Evolutionary conservation across 2,113 vertebrate species (phyloP), one percentile per base, ranked within the genome.

Genomic region (Chrysochloris asiatica): DNA sequence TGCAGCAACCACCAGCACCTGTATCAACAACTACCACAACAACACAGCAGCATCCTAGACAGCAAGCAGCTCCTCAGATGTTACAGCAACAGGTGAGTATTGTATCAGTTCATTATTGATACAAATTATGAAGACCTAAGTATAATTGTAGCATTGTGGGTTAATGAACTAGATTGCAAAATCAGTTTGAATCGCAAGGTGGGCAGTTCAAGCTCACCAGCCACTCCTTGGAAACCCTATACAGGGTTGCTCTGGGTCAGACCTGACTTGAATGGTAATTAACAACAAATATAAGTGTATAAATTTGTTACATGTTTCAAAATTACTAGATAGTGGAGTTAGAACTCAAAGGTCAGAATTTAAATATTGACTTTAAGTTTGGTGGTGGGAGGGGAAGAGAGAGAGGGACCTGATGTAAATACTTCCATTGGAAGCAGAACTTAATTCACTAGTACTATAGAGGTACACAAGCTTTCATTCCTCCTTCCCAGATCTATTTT

Each of bases 31-130:
- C 96, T 6, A 86, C 96, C 0, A 7, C 96, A 1, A 45, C 96
- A 19, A 93, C 96, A 17, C 96, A 96, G n/a, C 95, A 93, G 63
- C 96, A 96, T 56, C 95, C 98, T 83, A 97, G 99, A 92, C 99
- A n/a, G n/a, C n/a, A 98, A 94, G 97, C 97, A 0, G 98, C 97
- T 14, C 98, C 98, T 4, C 98, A 99, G 78, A 97, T 99, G 98
- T 96, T 99, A 86, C 99, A 99, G 92, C 99, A 99, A 77, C 99
- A 99, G 98, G 99, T 98, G 94, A 94, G 96, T 90, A 16, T 77
- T 92, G 19, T 26, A 14, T 33, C 21, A 16, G 17, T 78, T 1
- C 22, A 28, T n/a, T 41, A 36, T n/a, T 50, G 80, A 22, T 50
- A 33, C 0, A 81, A 8, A 56, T 41, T 19, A 52, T 24, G n/a